Conservation (phyloP, 2,888 invertebrate species). For the Drosophila nigritarsus region DNA sequence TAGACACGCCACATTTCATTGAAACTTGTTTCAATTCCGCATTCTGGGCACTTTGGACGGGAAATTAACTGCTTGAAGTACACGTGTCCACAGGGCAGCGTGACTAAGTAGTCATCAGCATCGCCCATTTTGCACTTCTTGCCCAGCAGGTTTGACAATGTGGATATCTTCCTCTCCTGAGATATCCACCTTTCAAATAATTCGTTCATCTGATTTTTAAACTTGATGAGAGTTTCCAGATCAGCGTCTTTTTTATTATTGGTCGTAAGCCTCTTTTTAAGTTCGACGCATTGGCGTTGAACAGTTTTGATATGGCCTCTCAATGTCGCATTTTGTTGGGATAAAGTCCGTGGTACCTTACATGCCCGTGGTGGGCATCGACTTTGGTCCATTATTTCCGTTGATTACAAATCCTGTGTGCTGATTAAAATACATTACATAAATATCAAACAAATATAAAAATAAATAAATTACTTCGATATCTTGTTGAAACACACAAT, state of each 20-base stretch:
- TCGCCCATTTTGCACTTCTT: too few species aligned
- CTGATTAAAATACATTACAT: not conserved
- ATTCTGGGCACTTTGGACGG: not conserved
- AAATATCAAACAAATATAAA: not conserved
- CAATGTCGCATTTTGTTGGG: not conserved
- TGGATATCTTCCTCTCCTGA: too few species aligned
- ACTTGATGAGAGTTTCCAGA: too few species aligned
- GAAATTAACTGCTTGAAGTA: not conserved
- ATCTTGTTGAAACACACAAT: not conserved
- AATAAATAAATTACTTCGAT: not conserved
- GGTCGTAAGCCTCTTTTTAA: not conserved
- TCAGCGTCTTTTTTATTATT: too few species aligned
- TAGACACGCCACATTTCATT: not conserved
- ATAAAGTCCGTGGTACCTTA: not conserved
- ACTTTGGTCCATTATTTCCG: not conserved
- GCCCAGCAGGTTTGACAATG: fast-evolving
- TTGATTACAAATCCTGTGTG: not conserved
- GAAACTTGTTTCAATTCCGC: not conserved
- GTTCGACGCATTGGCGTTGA: not conserved
- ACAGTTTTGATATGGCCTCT: not conserved
- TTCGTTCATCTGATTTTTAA: fast-evolving
- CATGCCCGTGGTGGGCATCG: not conserved
- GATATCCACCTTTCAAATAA: fast-evolving
- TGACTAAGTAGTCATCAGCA: too few species aligned
- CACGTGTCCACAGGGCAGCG: not conserved